These are phyloP conservation scores for Drosophila neocordata DNA, from an alignment of 1,140 invertebrate genomes.

Conservation along the genomic window DNA sequence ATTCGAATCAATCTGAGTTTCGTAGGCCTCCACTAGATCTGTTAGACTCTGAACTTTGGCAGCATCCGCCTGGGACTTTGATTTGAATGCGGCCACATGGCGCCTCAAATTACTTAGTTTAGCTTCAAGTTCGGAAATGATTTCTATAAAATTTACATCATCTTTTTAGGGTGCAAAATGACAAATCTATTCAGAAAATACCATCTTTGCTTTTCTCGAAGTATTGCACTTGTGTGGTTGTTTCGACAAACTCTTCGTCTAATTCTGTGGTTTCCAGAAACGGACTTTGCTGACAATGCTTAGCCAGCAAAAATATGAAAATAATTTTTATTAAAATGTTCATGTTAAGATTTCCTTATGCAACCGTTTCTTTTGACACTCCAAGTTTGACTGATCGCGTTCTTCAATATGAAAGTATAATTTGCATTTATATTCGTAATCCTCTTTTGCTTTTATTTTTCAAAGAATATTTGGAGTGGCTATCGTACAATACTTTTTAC, in stretches of 20 bases:
- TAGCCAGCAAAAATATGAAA: background rate
- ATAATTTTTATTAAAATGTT: background rate
- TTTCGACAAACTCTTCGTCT: background rate
- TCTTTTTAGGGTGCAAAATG: background rate
- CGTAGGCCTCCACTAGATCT: slow-evolving; percentile 8
- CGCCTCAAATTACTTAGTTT: slow-evolving; percentile 2
- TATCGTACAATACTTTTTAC: too few species aligned
- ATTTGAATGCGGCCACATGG: slow-evolving; percentile 8
- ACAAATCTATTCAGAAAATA: background rate
- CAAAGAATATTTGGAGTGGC: too few species aligned
- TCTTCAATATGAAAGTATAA: background rate
- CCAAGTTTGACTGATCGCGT: background rate
- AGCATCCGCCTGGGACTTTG: slow-evolving; percentile 3
- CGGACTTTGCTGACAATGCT: background rate
- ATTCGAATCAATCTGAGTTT: slow-evolving; percentile 8
- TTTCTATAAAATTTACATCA: background rate
- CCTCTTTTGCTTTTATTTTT: background rate
- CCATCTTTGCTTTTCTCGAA: background rate
- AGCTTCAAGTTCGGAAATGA: background rate
- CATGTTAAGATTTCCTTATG: background rate
- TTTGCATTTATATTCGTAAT: background rate
- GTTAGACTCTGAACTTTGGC: background rate
- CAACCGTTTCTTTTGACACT: background rate
- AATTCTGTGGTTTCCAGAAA: background rate
- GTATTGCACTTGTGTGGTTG: background rate